Conservation (phyloP, 2,888 invertebrate species). For the Clostera curtula region DNA sequence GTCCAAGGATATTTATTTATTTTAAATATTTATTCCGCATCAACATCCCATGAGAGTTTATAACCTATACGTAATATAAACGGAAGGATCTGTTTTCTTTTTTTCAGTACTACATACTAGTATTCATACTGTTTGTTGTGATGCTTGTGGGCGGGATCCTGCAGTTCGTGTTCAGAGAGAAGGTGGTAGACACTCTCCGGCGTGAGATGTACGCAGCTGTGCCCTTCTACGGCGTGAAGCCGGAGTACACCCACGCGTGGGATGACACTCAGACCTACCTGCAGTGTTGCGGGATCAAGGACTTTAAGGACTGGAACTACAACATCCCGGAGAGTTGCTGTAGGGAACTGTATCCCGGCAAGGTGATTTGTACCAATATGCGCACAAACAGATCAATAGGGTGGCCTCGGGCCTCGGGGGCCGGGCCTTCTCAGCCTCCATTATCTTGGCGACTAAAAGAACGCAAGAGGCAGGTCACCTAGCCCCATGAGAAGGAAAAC, state of each 20-base stretch:
- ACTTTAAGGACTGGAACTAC: slow-evolving; percentile 84
- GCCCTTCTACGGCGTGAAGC: slow-evolving; percentile 80
- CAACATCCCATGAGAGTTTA: too few relatives aligned
- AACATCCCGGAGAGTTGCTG: slow-evolving; percentile 87
- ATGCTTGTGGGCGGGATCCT: slow-evolving; percentile 93
- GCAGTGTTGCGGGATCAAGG: slow-evolving; percentile 88
- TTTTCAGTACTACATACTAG: slow-evolving; percentile 89
- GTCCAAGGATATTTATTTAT: too few relatives aligned
- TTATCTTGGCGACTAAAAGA: too few relatives aligned
- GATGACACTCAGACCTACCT: slow-evolving; percentile 89
- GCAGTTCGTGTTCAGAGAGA: slow-evolving; percentile 91
- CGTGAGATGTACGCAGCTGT: slow-evolving; percentile 86
- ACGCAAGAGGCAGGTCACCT: too few relatives aligned
- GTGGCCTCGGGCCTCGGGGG: too few relatives aligned
- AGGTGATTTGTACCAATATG: slow-evolving; percentile 38
- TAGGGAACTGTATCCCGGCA: slow-evolving; percentile 75
- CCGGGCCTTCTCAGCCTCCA: too few relatives aligned
- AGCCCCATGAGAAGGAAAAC: too few relatives aligned
- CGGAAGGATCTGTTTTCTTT: slow-evolving; percentile 6
- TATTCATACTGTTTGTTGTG: slow-evolving; percentile 91
- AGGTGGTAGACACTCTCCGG: slow-evolving; percentile 84
- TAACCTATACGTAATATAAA: too few relatives aligned
- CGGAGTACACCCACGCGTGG: slow-evolving; percentile 87
- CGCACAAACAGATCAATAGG: too few relatives aligned
- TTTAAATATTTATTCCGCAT: too few relatives aligned